Base-by-base conservation (phyloP, 2,888 invertebrate species). In the Trichogramma dendrolimi region DNA sequence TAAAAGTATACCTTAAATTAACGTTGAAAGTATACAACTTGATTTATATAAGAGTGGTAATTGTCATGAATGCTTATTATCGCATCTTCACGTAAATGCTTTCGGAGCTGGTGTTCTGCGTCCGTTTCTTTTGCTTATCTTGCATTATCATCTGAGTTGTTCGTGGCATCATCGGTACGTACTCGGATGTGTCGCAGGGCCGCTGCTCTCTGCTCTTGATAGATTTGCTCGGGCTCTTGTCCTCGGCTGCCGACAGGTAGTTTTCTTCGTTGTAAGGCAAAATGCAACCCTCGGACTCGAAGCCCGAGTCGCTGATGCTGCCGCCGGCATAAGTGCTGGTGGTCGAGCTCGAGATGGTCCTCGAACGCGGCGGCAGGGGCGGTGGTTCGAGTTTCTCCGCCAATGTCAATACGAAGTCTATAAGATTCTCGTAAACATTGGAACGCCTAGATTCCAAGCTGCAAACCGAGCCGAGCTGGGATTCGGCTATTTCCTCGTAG, bases 401-500 rank as follows among this genome's bases (percentile, higher is more conserved):
- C 11, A 60, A 66, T 41, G 64, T 55, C n/a, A 73, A 70, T 43
- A 79, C 71, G 8, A 81, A 63, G 38, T 80, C 79, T 40, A 79
- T 70, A 4, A 80, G 80, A 67, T 81, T 79, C 67, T 82, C 81
- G 64, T 72, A 75, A 0, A 73, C 63, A 61, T 73, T 71, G 4
- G 73, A 70, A 57, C 42, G 63, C 47, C 48, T 67, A 61, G 52
- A 63, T 61, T 52, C 66, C 49, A 43, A 51, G 41, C 48, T 57
- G 3, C 61, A 48, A 5, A 52, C 55, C 39, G 63, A 55, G 7
- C 56, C 63, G 41, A 60, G 63, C 2, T 46, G 8, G n/a, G 8
- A 8, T 6, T 87, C 87, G 1, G 83, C 77, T 66, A 88, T 88
- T 78, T 88, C 88, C 72, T 88, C 88, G 75, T 88, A 88, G 67